Base-by-base conservation (phyloP, 2,797 vertebrate genomes). In the Pangasius larnaudii region DNA sequence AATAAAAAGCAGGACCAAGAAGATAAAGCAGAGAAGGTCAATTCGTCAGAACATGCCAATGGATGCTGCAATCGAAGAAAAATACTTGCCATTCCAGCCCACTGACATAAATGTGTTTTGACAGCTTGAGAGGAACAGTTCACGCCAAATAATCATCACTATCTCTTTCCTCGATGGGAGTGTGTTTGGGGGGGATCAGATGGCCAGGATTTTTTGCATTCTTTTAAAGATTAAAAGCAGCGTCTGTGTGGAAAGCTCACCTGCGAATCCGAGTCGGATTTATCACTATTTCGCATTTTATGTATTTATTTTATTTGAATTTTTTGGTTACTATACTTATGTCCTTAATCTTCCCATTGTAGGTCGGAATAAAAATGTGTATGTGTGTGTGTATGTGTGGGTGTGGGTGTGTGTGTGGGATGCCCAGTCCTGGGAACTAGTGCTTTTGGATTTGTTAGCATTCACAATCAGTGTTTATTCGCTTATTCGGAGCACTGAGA, bases 41-140 rank as follows among this genome's bases (percentile, higher is more conserved):
- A 61, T 63, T 63, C 36, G 27, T n/a, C 58, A 63, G 36, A 13
- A 81, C 58, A 42, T 81, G 58, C 10, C 79, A 81, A 8, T 61
- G 39, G 58, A 81, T 42, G 36, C 58, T 61, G 24, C 36, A 81
- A 58, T 81, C 36, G 58, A 24, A n/a, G 58, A 61, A 27, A 63
- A 81, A 81, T 46, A 63, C 36, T 81, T 91, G 19, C 49, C 82
- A 89, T 61, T 87, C 81, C 80, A 78, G 89, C 49, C 36, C 67
- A 63, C 58, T 24, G 86, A 91, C 65, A 71, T 56, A 69, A 59
- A 65, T 58, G 30, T 86, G 71, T 88, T 89, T 88, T 85, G 85
- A 88, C 84, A 88, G 86, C 85, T 82, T 85, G 82, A 80, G 77
- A 84, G 88, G 61, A 89, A 86, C 79, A 84, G 63, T 80, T 87